Percentiles rank a stretch among this genome's conserved stretches.
phyloP scores from a whole-genome alignment of 2,888 invertebrate species.

The Augiades crinisus region DNA sequence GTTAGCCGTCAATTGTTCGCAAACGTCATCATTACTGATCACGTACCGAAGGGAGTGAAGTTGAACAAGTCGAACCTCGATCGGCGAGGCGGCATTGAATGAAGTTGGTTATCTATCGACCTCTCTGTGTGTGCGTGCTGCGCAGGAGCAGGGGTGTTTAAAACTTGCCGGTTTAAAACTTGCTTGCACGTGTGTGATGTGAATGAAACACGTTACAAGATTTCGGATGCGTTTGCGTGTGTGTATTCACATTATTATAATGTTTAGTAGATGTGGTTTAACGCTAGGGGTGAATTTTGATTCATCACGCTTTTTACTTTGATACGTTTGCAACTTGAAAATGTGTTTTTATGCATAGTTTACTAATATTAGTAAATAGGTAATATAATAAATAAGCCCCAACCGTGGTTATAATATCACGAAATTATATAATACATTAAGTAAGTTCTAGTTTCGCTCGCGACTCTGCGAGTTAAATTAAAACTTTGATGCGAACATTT shows the following conservation, averaged over 20 bases:
- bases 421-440: too few species aligned
- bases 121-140: constrained; percentile 43
- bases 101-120: constrained; percentile 61
- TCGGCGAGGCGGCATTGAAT: constrained; percentile 54
- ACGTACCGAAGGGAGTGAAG: constrained; percentile 62
- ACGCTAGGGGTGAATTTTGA: constrained; percentile 15
- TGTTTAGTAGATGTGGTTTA: constrained; percentile 6
- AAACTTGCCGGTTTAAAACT: too few species aligned
- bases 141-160: constrained; percentile 46
- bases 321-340: not conserved
- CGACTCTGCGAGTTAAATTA: too few species aligned
- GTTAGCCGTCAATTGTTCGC: constrained; percentile 57
- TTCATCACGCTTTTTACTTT: not conserved
- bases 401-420: too few species aligned
- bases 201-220: constrained; percentile 20
- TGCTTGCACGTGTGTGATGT: constrained; percentile 38
- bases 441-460: too few species aligned
- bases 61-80: constrained; percentile 44
- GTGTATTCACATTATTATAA: not conserved
- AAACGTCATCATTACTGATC: constrained; percentile 68
- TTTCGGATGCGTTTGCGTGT: constrained; percentile 17
- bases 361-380: too few species aligned
- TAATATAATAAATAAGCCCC: too few species aligned
- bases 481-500: too few species aligned
- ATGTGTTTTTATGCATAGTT: not conserved